phyloP scores from a whole-genome alignment of 2,113 vertebrate genomes.

The Phalacrocorax pelagicus region DNA sequence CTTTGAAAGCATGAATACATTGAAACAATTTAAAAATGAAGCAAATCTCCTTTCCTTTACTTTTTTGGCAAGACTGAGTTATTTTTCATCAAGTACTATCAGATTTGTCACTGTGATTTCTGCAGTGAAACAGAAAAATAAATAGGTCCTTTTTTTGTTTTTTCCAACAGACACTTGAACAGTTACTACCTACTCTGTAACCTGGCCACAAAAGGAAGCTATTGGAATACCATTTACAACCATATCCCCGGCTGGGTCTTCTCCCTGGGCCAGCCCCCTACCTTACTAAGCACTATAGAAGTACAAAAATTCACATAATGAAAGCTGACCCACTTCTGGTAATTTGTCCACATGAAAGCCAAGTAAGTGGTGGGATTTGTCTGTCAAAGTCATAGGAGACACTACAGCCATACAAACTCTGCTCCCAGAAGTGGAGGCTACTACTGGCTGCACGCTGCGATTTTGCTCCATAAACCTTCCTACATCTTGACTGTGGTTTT shows the following conservation, averaged over 20 bases:
- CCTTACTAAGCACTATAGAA: not conserved
- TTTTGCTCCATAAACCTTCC: not conserved
- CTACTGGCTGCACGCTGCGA: accelerated
- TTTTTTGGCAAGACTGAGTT: not conserved
- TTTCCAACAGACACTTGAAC: not conserved
- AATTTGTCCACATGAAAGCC: not conserved
- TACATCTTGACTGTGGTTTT: not conserved
- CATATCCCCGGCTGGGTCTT: no score
- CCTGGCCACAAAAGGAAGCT: not conserved
- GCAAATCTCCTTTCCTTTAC: not conserved
- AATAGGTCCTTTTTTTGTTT: not conserved
- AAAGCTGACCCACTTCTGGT: not conserved
- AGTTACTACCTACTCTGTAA: not conserved
- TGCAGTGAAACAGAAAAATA: not conserved
- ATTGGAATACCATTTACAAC: not conserved
- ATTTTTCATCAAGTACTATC: not conserved
- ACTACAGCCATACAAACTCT: not conserved
- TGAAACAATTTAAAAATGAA: not conserved
- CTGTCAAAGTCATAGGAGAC: not conserved
- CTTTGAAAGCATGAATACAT: not conserved
- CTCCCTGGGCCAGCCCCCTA: not conserved
- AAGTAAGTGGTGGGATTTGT: not conserved
- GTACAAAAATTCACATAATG: not conserved
- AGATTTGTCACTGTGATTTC: not conserved
- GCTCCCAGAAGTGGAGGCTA: not conserved